These are phyloP conservation scores for Platyrinchus mystaceus DNA, from an alignment of 2,797 vertebrate species.

Conservation along the genomic window DNA sequence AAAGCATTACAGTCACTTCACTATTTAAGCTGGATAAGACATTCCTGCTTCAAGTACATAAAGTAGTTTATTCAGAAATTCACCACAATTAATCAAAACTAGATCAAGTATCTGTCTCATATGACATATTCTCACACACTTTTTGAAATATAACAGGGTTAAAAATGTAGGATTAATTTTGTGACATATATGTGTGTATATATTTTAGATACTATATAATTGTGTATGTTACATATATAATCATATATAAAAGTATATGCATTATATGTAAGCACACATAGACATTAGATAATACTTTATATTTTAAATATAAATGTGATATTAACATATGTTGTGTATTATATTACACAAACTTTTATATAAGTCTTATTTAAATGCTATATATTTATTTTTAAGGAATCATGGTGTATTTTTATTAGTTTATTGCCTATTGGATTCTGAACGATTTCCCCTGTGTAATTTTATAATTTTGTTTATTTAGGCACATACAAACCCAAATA, in stretches of 20 bases:
- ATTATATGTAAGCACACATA: background rate
- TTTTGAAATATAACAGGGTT: background rate
- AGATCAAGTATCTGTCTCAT: background rate
- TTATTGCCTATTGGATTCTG: background rate
- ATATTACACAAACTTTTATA: background rate
- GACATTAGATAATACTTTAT: background rate
- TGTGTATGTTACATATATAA: background rate
- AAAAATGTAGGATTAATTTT: background rate
- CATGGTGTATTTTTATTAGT: background rate
- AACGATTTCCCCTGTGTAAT: background rate
- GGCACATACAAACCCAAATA: background rate
- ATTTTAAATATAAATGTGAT: background rate
- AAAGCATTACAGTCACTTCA: background rate
- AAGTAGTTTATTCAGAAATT: background rate
- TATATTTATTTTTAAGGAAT: background rate
- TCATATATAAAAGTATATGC: background rate
- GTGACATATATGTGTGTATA: rapidly evolving
- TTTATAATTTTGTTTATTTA: background rate
- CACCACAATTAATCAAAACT: background rate
- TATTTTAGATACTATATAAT: background rate
- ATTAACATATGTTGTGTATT: background rate
- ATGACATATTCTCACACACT: background rate
- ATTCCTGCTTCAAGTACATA: background rate
- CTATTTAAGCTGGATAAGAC: background rate
- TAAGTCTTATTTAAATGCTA: too few relatives aligned